These are phyloP conservation scores for Drosophila pseudoananassae DNA, from an alignment of 1,140 invertebrate species.

Conservation along the genomic window DNA sequence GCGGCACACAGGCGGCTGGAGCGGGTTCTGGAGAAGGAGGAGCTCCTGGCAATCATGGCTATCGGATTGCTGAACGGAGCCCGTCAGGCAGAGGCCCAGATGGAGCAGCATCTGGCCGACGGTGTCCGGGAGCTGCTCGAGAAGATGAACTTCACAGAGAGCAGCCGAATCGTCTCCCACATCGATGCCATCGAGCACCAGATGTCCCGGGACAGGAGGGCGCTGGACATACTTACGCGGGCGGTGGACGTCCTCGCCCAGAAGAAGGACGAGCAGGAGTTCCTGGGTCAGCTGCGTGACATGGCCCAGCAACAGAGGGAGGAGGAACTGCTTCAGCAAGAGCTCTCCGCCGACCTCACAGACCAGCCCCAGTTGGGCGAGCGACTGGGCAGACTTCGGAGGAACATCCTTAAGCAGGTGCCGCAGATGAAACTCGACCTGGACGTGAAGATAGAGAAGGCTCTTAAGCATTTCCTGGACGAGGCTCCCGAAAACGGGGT, in stretches of 20 bases:
- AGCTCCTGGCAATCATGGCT: constrained; percentile 58
- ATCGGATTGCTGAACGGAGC: constrained; percentile 75
- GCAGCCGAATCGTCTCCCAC: constrained; percentile 34
- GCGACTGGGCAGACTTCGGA: constrained; percentile 51
- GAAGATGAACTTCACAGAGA: constrained; percentile 32
- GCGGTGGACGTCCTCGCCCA: constrained; percentile 66
- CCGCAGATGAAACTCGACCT: constrained; percentile 61
- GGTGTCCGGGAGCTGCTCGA: constrained; percentile 55
- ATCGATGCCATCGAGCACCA: constrained; percentile 73
- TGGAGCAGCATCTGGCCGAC: constrained; percentile 67
- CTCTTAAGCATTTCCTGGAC: constrained; percentile 55
- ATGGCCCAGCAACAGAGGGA: constrained; percentile 31
- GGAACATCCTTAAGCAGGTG: constrained; percentile 53
- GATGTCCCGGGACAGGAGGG: constrained; percentile 57
- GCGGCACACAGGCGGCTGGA: constrained; percentile 64
- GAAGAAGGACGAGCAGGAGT: constrained; percentile 52
- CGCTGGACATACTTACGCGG: constrained; percentile 64
- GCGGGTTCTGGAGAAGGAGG: constrained; percentile 53
- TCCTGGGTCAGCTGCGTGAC: constrained; percentile 43
- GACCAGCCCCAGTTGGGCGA: constrained; percentile 28
- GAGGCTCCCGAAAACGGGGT: constrained; percentile 55
- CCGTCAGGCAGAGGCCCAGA: constrained; percentile 60
- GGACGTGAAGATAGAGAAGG: constrained; percentile 67
- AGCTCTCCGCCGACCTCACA: constrained; percentile 23
- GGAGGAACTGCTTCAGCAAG: constrained; percentile 33